A percentile compares a stretch with the other conserved stretches of the same genome.
These are phyloP conservation scores for Aplochiton taeniatus DNA, from an alignment of 2,797 vertebrate genomes.

Conservation along the genomic window DNA sequence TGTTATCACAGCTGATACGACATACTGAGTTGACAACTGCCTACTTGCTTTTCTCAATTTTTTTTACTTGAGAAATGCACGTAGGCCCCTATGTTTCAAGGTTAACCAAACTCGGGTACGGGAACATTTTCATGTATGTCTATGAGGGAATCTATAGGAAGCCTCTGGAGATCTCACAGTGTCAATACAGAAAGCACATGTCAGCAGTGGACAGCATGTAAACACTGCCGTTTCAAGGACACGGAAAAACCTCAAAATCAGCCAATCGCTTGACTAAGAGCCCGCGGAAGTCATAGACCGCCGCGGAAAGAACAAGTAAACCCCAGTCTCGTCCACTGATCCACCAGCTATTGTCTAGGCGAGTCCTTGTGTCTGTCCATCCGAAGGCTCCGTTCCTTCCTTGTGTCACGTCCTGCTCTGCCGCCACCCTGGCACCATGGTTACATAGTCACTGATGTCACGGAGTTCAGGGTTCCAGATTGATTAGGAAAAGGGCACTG, in stretches of 20 bases:
- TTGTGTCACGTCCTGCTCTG: conserved; percentile 37
- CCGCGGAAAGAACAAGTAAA: conserved; percentile 3
- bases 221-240: neutral
- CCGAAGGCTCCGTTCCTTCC: conserved; percentile 23
- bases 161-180: neutral
- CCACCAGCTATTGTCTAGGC: neutral
- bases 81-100: conserved; percentile 4
- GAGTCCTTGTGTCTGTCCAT: neutral
- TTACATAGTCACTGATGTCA: conserved; percentile 31
- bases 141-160: neutral
- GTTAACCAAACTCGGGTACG: conserved; percentile 9
- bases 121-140: neutral
- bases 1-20: conserved; percentile 38
- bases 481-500: conserved; percentile 28
- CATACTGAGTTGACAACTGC: conserved; percentile 13
- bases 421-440: conserved; percentile 49
- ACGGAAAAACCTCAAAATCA: conserved; percentile 31
- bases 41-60: neutral
- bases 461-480: neutral
- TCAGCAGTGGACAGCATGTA: conserved; percentile 24
- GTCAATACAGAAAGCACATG: conserved; percentile 9
- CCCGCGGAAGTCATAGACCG: neutral
- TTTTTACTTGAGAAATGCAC: neutral
- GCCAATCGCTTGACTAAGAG: conserved; percentile 10
- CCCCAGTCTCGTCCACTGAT: conserved; percentile 3